These are phyloP conservation scores for Agrotis segetum DNA, from an alignment of 2,888 invertebrate genomes.

Conservation along the genomic window DNA sequence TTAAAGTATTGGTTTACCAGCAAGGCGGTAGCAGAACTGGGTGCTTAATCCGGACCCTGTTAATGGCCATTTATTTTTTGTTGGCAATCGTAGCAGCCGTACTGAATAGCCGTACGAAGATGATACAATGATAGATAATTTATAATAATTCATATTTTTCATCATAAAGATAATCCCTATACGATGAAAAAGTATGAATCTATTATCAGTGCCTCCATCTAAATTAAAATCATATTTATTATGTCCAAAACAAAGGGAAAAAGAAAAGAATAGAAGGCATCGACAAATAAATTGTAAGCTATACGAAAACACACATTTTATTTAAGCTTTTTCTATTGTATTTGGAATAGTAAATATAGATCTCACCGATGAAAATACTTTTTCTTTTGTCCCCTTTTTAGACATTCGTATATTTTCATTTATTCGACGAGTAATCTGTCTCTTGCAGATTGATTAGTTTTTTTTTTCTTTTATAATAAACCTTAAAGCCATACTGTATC, in stretches of 20 bases:
- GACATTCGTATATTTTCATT: background rate
- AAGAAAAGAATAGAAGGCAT: background rate
- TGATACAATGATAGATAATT: no score
- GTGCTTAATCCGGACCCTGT: background rate
- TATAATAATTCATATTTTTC: no score
- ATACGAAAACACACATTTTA: slow-evolving; percentile 1
- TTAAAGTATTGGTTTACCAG: background rate
- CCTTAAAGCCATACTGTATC: no score
- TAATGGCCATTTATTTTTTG: background rate
- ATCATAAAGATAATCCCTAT: background rate
- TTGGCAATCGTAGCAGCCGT: background rate
- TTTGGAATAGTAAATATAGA: slow-evolving; percentile 1
- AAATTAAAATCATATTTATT: background rate
- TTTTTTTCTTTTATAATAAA: background rate
- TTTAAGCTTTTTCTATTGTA: slow-evolving; percentile 8
- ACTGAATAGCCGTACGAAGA: no score
- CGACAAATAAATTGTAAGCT: background rate
- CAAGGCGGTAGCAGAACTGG: no score
- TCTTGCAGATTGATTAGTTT: background rate
- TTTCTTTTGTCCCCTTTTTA: background rate
- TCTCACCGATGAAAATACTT: background rate
- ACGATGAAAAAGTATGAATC: background rate
- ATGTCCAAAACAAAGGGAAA: background rate
- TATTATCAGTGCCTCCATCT: background rate
- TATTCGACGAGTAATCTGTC: background rate